Base-by-base conservation (phyloP, 2,797 vertebrate species). In the Smutsia temminckii region DNA sequence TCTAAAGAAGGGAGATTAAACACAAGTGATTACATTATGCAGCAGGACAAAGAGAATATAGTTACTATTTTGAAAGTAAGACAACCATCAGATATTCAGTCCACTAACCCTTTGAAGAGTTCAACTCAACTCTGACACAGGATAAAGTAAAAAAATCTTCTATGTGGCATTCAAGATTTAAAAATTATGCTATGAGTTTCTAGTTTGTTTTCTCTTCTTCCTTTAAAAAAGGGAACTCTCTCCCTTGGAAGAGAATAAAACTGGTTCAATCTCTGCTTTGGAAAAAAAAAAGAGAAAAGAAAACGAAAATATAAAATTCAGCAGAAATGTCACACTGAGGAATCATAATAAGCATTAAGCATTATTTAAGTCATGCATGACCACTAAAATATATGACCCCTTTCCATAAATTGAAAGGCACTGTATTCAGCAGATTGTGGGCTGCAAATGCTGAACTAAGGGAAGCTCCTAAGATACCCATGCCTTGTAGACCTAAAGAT, bases 261-360 rank as follows among this genome's bases (percentile, higher is more conserved):
- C 25, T 12, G 42, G 11, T 92, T 96, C 69, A 86, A 63, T 49
- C 92, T 95, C 61, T 68, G 79, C 93, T 66, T 13, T 5, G 32
- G 53, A 89, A 96, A 74, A 86, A 34, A 55, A 14, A 69, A n/a
- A n/a, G 61, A 72, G 66, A 74, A 57, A 92, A 89, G 74, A 95
- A 95, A 87, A 93, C 0, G 23, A 96, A 97, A 97, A 97, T 75
- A 93, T 69, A 91, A 95, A 95, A 34, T 14, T 96, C 94, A 97
- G 83, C 92, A 91, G 93, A 75, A 97, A 93, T 80, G 86, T 96
- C 94, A 94, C 27, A 2, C 40, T 2, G n/a, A 83, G 90, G 90
- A 97, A 97, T 97, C 93, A 94, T 96, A 96, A 97, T 95, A 97
- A 95, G 94, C 91, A 88, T 97, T 96, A 90, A 93, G 94, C 84